Base-by-base conservation (phyloP, 2,797 vertebrate species). In the Gymnocypris eckloni region DNA sequence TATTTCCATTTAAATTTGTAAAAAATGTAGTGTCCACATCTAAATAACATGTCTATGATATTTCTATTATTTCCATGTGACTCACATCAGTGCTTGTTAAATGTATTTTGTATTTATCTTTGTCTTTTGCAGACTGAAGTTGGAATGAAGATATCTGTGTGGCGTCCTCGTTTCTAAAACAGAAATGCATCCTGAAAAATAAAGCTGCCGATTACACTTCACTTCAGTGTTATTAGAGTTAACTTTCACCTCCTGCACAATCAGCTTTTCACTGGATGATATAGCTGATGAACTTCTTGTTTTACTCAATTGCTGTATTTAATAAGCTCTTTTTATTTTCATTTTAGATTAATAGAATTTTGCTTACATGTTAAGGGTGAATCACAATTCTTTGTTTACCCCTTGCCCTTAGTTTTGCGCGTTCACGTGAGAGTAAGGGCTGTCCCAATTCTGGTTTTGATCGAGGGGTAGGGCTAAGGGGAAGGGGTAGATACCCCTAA, bases 91-190 rank as follows among this genome's bases (percentile, higher is more conserved):
- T 28, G 28, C 43, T 66, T 64, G 71, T 45, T 73, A 64, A 48
- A 64, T n/a, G 2, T 15, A 0, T 52, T 15, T 28, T 61, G 33
- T 50, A 3, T 81, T 3, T 56, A 6, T 67, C 37, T 67, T 22
- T 25, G 56, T 76, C 50, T 59, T 81, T 59, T 87, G 11, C 82
- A 87, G 86, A 13, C 43, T 56, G 50, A 73, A 18, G 70, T 75
- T 61, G 25, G 82, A 87, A 9, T 84, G 78, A 84, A 76, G 70
- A 71, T 50, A 43, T n/a, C 75, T 56, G 16, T 48, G 16, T 39
- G 76, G 12, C 56, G 13, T 66, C 25, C 18, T 64, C 1, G n/a
- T 6, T 81, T 76, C 56, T 43, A 39, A 67, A 75, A 43, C 13
- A 43, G 25, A 10, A 50, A 33, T 56, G 64, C 73, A 67, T 84